A percentile compares a stretch with the other conserved stretches of the same genome.
Evolutionary conservation across 2,888 invertebrate genomes (phyloP).

Genomic region (Thymelicus acteon): DNA sequence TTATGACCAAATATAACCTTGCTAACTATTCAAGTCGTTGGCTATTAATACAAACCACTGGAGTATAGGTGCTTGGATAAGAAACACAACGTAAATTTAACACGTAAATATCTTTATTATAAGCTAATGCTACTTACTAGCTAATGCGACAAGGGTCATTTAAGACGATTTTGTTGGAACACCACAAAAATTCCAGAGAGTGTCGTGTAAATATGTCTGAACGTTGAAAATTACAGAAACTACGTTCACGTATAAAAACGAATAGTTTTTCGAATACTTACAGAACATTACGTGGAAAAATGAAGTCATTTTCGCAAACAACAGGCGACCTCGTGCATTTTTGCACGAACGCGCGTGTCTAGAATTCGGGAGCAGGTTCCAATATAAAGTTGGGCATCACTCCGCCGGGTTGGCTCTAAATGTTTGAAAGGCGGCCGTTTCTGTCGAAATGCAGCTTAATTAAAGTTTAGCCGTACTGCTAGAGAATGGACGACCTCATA

Average conservation of each 20-base stretch:
- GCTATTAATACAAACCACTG: too few species aligned
- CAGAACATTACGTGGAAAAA: slow-evolving; percentile 56
- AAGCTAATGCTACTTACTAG: slow-evolving; percentile 1
- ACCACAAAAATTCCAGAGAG: slow-evolving; percentile 15
- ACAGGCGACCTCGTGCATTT: slow-evolving; percentile 49
- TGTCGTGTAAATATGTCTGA: slow-evolving; percentile 26
- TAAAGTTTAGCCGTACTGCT: slow-evolving; percentile 73
- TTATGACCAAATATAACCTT: too few species aligned
- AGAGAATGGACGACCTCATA: slow-evolving; percentile 74
- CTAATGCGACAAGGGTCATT: neutral
- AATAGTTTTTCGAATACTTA: slow-evolving; percentile 47
- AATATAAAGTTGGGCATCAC: slow-evolving; percentile 53
- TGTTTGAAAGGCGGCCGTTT: slow-evolving; percentile 74
- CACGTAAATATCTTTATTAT: neutral
- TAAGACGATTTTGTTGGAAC: slow-evolving; percentile 9
- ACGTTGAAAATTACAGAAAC: slow-evolving; percentile 32
- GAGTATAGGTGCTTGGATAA: too few species aligned
- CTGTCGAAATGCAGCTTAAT: slow-evolving; percentile 77
- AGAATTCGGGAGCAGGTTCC: slow-evolving; percentile 45
- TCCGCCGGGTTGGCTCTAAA: slow-evolving; percentile 55
- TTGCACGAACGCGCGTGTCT: slow-evolving; percentile 55
- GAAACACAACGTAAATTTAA: too few species aligned
- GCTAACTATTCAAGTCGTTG: too few species aligned
- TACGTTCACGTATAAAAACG: slow-evolving; percentile 28
- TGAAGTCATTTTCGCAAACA: slow-evolving; percentile 58